A percentile compares a stretch with the other conserved stretches of the same genome.
phyloP scores from a whole-genome alignment of 2,797 vertebrate species.

The Acanthiza pusilla region DNA sequence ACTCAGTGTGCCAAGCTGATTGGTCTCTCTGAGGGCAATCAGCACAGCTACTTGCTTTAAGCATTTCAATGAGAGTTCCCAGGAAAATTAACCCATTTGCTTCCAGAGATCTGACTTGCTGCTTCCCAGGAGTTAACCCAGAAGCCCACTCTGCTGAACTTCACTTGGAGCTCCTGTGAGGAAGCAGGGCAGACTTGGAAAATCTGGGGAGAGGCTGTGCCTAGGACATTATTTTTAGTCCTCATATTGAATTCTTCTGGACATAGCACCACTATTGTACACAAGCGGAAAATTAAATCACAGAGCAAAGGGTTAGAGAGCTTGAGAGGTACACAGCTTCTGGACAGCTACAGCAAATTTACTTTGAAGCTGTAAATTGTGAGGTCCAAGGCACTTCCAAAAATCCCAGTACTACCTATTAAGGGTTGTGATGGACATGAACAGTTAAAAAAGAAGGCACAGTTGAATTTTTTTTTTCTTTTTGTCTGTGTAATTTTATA shows the following conservation, averaged over 20 bases:
- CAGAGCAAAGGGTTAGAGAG: background rate
- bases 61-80: background rate
- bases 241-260: background rate
- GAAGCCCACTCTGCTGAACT: background rate
- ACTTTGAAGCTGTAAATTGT: background rate
- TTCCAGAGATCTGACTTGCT: background rate
- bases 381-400: background rate
- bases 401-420: background rate
- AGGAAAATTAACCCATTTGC: background rate
- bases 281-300: background rate
- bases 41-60: background rate
- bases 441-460: background rate
- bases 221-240: background rate
- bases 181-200: background rate
- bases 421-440: background rate
- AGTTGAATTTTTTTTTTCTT: background rate
- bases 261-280: background rate
- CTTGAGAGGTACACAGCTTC: background rate
- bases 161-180: background rate
- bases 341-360: background rate
- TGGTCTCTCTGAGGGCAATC: conserved; percentile 23
- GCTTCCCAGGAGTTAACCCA: background rate
- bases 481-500: background rate
- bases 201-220: background rate
- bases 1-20: background rate